Conservation (phyloP, 2,888 invertebrate species). For the Sarcophaga variegata region DNA sequence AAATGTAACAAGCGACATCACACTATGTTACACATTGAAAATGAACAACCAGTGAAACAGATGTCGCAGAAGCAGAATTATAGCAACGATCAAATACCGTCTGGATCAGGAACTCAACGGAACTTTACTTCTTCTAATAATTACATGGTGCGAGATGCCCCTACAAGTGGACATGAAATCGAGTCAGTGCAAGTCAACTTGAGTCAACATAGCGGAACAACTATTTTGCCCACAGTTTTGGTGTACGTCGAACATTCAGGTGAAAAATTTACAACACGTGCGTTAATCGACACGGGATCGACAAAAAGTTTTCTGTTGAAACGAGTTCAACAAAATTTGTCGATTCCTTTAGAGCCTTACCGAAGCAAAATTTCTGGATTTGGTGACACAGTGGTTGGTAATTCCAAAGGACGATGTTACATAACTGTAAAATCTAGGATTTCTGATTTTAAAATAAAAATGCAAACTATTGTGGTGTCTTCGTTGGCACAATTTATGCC, state of each 20-base stretch:
- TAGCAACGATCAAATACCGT: neutral
- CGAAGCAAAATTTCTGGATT: too few species aligned
- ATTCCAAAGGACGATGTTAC: neutral
- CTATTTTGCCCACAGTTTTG: neutral
- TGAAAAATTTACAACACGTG: slow-evolving; percentile 11
- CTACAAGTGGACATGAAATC: neutral
- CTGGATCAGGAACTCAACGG: neutral
- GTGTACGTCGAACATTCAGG: neutral
- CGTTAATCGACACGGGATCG: slow-evolving; percentile 11
- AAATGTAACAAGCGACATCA: neutral
- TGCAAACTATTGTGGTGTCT: too few species aligned
- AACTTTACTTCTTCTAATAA: neutral
- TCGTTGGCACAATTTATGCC: too few species aligned
- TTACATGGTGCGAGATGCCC: neutral
- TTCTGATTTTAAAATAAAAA: too few species aligned
- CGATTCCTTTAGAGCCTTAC: neutral
- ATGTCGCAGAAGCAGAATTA: neutral
- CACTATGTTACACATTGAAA: slow-evolving; percentile 14
- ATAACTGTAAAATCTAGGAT: neutral
- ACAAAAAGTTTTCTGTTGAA: slow-evolving; percentile 15
- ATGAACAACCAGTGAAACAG: neutral
- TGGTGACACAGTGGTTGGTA: slow-evolving; percentile 23
- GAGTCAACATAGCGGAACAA: neutral
- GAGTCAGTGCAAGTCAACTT: neutral
- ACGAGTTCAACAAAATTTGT: neutral